Evolutionary conservation across 2,888 invertebrate species (phyloP), one percentile per base, ranked within the genome.

Genomic region (Drosophila cognata): DNA sequence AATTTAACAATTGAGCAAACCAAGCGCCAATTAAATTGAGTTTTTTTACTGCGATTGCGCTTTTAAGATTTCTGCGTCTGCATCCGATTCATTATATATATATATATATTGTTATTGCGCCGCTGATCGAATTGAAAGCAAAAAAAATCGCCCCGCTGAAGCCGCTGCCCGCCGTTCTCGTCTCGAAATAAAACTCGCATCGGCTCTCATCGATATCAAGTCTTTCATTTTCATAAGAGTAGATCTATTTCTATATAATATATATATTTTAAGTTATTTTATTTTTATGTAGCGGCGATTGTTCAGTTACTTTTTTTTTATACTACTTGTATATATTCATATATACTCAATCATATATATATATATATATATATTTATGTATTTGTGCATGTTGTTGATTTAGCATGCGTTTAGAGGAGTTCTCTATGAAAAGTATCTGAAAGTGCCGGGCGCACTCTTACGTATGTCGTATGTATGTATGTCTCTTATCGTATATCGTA

Each of bases 311-410:
- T 21, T 38, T 8, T 35, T 35, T 50, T 52, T 57, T 60, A 50
- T 70, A 51, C n/a, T 70, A 41, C 67, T 53, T 81, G 41, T 31
- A 55, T 80, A 58, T 73, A 73, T 81, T 51, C 52, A 63, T 58
- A 60, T 21, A 55, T 3, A 21, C 21, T 25, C 46, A 46, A 46
- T 25, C 46, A 46, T 16, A 46, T 73, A 70, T 80, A 52, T 58
- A 62, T 65, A 59, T 21, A 51, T 3, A 28, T 21, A 31, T 16
- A 65, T 66, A 62, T 63, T 67, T 76, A 78, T 71, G 81, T 76
- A 74, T 77, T 55, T 67, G 31, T 88, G 83, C 83, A 88, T 89
- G 89, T 61, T 63, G 33, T 41, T 70, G 69, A 56, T 31, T 70
- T 68, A 67, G 89, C 89, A 88, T 88, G 84, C 69, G 70, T 77